A percentile compares a stretch with the other conserved stretches of the same genome.
Conservation (phyloP, 2,888 invertebrate species). For the Eurytoma adleriae region DNA sequence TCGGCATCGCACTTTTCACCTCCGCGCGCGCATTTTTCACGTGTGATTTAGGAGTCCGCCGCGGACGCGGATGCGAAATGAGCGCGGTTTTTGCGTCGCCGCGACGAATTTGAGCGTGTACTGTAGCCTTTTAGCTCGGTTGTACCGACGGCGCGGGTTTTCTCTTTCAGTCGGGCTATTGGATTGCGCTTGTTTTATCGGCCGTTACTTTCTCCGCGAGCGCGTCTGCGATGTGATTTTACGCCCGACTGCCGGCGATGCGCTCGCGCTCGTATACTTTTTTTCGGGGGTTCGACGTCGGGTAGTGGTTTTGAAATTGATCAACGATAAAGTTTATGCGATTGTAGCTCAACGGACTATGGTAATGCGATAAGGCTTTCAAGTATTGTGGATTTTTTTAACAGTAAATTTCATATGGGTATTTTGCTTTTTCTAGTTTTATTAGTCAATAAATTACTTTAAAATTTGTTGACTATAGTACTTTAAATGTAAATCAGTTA, state of each 20-base stretch:
- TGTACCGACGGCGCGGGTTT: constrained; percentile 1
- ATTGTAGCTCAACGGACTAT: constrained; percentile 1
- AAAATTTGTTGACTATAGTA: too few species aligned
- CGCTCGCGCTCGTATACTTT: constrained; percentile 5
- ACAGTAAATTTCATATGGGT: neutral
- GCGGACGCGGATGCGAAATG: neutral
- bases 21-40: constrained; percentile 52
- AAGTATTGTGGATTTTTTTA: too few species aligned
- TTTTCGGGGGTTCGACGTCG: neutral
- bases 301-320: constrained; percentile 33
- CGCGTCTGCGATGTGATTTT: constrained; percentile 29
- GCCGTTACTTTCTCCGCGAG: constrained; percentile 9
- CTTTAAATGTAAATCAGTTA: too few species aligned
- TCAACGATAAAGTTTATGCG: constrained; percentile 40
- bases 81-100: neutral
- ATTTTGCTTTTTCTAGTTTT: neutral
- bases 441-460: too few species aligned
- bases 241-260: constrained; percentile 23
- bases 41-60: constrained; percentile 59
- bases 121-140: neutral
- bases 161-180: constrained; percentile 20
- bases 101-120: constrained; percentile 14
- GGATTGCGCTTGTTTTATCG: constrained; percentile 42
- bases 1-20: constrained; percentile 30
- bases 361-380: too few species aligned